These are phyloP conservation scores for Chiroxiphia lanceolata DNA, from an alignment of 2,797 vertebrate genomes.

Conservation along the genomic window DNA sequence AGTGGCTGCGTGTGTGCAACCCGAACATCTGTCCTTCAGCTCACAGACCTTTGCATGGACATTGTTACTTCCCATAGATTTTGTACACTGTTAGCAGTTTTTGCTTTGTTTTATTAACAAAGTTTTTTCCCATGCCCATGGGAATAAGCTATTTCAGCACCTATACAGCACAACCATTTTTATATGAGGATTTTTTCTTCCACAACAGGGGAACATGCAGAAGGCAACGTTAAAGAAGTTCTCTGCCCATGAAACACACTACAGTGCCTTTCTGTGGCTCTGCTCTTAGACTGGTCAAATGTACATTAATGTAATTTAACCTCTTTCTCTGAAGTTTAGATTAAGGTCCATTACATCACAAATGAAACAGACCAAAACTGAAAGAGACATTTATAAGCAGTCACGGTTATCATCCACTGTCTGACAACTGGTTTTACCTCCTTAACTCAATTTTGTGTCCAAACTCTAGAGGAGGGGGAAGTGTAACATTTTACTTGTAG, in stretches of 20 bases:
- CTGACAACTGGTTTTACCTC: conserved; percentile 19
- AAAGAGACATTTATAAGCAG: conserved; percentile 31
- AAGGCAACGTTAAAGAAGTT: not conserved
- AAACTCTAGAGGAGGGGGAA: not conserved
- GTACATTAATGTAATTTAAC: conserved; percentile 28
- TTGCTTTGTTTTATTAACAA: not conserved
- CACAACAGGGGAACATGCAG: not conserved
- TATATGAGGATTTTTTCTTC: not conserved
- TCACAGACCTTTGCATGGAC: not conserved
- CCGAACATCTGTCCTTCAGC: not conserved
- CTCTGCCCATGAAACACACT: not conserved
- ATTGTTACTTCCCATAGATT: not conserved
- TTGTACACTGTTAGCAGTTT: not conserved
- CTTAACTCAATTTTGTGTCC: conserved; percentile 9
- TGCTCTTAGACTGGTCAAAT: not conserved
- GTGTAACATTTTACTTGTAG: not conserved
- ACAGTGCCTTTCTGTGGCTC: not conserved
- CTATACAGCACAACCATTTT: not conserved
- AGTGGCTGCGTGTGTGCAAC: fast-evolving
- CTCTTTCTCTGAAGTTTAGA: conserved; percentile 26
- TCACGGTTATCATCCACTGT: not conserved
- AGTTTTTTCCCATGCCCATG: not conserved
- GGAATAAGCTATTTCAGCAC: not conserved
- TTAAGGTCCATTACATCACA: not conserved
- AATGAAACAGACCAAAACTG: conserved; percentile 22